phyloP scores from a whole-genome alignment of 92 coral and sea anemone genomes.

The Epizoanthus rinbou region DNA sequence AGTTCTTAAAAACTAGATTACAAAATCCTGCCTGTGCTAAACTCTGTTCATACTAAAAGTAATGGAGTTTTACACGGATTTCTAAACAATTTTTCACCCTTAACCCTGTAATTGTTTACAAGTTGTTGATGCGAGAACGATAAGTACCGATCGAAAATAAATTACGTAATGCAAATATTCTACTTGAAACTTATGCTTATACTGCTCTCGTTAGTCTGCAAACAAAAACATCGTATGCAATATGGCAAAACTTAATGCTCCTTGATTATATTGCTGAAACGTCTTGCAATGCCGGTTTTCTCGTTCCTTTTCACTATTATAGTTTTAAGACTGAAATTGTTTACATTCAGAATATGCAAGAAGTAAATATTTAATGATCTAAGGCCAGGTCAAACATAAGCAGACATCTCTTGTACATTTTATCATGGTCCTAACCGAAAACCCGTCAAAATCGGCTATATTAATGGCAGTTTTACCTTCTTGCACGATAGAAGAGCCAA shows the following conservation, averaged over 20 bases:
- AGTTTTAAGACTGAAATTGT: background rate
- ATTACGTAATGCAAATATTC: constrained; percentile 16
- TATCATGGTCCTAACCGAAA: background rate
- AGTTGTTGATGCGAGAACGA: constrained; percentile 23
- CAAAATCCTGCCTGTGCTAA: too few species aligned
- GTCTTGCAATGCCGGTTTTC: background rate
- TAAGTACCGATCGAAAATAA: constrained; percentile 15
- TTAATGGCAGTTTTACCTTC: constrained; percentile 63
- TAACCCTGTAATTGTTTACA: constrained; percentile 6
- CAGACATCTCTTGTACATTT: constrained; percentile 28
- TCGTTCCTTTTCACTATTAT: background rate
- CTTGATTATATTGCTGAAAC: background rate
- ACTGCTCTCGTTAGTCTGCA: background rate
- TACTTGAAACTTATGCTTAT: background rate
- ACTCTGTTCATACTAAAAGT: too few species aligned
- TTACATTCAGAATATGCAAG: constrained; percentile 11
- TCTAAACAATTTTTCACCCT: background rate
- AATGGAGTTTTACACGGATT: background rate
- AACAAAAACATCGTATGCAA: background rate
- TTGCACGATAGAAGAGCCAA: constrained; percentile 54
- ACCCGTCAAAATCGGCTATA: background rate
- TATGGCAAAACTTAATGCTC: background rate
- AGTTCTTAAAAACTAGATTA: too few species aligned
- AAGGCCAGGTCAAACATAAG: constrained; percentile 29
- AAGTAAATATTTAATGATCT: constrained; percentile 38